Percentiles rank a stretch among this genome's conserved stretches.
These are phyloP conservation scores for Galeopterus variegatus DNA, from an alignment of 2,113 vertebrate genomes.

Conservation along the genomic window DNA sequence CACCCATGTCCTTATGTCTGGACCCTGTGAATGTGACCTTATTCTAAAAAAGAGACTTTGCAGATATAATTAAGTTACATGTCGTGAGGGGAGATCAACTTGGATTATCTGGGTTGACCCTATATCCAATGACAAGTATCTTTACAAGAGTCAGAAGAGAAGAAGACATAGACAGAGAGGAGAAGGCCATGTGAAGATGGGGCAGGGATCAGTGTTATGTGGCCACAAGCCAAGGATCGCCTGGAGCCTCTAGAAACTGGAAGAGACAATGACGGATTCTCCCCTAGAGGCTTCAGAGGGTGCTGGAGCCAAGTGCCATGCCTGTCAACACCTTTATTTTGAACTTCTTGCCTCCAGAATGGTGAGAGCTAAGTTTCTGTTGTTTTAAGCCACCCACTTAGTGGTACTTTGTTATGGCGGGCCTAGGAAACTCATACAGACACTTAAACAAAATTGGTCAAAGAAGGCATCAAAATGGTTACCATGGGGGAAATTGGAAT, in stretches of 20 bases:
- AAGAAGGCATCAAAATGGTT: neutral
- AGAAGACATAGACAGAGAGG: accelerated
- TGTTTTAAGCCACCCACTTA: neutral
- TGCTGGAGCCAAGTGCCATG: no score
- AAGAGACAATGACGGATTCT: neutral
- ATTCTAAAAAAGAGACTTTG: neutral
- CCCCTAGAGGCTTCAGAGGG: neutral
- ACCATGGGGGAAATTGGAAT: neutral
- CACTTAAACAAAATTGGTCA: neutral
- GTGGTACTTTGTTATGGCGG: neutral
- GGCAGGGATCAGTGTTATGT: neutral
- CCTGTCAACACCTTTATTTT: neutral
- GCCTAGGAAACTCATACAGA: neutral
- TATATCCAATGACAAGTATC: neutral
- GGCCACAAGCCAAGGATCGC: neutral
- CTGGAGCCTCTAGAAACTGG: neutral
- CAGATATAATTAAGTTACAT: neutral
- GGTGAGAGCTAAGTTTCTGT: neutral
- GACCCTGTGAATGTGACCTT: neutral
- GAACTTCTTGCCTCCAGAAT: neutral
- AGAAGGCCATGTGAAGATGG: neutral
- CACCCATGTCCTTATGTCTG: neutral
- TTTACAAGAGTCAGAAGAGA: neutral
- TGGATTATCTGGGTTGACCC: neutral
- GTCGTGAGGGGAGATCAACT: neutral